These are phyloP conservation scores for Trichopoda pennipes DNA, from an alignment of 2,888 invertebrate species.

Conservation along the genomic window DNA sequence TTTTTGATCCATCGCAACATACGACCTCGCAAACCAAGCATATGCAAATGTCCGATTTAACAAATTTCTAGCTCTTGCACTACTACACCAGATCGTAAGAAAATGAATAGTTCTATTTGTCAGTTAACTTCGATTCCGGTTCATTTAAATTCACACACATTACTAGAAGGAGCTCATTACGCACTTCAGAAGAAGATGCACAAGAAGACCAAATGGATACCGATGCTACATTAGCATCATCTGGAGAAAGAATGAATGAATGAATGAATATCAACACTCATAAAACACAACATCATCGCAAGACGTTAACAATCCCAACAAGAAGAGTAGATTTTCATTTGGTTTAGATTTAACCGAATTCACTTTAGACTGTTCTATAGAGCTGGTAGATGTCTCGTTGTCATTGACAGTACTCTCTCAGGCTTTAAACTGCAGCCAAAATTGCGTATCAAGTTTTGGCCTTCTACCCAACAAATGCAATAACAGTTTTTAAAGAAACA, in stretches of 20 bases:
- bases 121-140: constrained; percentile 51
- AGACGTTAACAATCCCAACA: constrained; percentile 70
- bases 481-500: constrained; percentile 83
- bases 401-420: constrained; percentile 75
- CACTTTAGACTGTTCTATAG: constrained; percentile 80
- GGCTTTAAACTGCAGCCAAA: constrained; percentile 55
- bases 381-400: constrained; percentile 79
- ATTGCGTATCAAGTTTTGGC: constrained; percentile 38
- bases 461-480: constrained; percentile 53
- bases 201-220: constrained; percentile 73
- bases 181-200: constrained; percentile 73
- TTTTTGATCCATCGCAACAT: constrained; percentile 75
- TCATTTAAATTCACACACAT: constrained; percentile 43
- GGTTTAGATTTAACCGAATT: constrained; percentile 80
- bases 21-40: constrained; percentile 74
- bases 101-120: constrained; percentile 47
- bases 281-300: constrained; percentile 71
- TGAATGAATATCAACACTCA: constrained; percentile 58
- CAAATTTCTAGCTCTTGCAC: constrained; percentile 70
- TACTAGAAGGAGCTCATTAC: constrained; percentile 74
- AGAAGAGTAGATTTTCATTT: constrained; percentile 77
- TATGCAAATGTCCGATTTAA: constrained; percentile 76
- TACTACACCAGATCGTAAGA: constrained; percentile 72
- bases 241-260: constrained; percentile 62
- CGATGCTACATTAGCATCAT: constrained; percentile 69